A percentile compares a stretch with the other conserved stretches of the same genome.
Evolutionary conservation across 2,888 invertebrate genomes (phyloP).

Genomic region (Entomobrya proxima): DNA sequence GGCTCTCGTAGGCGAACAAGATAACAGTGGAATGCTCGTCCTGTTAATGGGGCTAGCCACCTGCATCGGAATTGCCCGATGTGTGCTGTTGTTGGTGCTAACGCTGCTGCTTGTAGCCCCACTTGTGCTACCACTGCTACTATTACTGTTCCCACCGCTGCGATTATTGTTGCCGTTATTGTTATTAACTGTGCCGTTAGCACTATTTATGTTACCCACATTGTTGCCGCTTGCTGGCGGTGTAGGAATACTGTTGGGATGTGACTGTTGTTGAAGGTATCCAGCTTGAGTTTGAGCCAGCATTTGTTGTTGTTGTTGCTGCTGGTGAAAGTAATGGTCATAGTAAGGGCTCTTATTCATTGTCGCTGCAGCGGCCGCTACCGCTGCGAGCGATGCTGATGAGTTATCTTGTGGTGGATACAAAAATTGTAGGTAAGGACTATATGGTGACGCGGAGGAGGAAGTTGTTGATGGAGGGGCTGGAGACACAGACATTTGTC

Average conservation of each 20-base stretch:
- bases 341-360: conserved; percentile 47
- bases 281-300: not conserved
- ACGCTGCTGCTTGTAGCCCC: not conserved
- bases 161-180: conserved; percentile 1
- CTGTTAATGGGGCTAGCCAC: conserved; percentile 59
- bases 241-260: conserved; percentile 8
- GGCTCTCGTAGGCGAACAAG: conserved; percentile 64
- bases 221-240: conserved; percentile 7
- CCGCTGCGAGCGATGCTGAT: conserved; percentile 14
- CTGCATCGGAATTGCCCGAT: conserved; percentile 62
- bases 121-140: not conserved
- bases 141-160: not conserved
- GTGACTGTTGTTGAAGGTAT: conserved; percentile 16
- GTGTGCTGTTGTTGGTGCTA: conserved; percentile 1
- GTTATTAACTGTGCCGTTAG: conserved; percentile 21
- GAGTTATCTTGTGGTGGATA: conserved; percentile 31
- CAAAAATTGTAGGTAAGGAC: conserved; percentile 30
- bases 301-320: conserved; percentile 59
- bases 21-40: conserved; percentile 70
- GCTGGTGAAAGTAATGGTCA: conserved; percentile 68
- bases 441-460: not conserved
- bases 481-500: conserved; percentile 46
- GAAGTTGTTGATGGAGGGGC: not conserved
- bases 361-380: not conserved
- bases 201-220: not conserved